These are phyloP conservation scores for Piezodorus guildinii DNA, from an alignment of 1,140 invertebrate genomes.

Conservation along the genomic window DNA sequence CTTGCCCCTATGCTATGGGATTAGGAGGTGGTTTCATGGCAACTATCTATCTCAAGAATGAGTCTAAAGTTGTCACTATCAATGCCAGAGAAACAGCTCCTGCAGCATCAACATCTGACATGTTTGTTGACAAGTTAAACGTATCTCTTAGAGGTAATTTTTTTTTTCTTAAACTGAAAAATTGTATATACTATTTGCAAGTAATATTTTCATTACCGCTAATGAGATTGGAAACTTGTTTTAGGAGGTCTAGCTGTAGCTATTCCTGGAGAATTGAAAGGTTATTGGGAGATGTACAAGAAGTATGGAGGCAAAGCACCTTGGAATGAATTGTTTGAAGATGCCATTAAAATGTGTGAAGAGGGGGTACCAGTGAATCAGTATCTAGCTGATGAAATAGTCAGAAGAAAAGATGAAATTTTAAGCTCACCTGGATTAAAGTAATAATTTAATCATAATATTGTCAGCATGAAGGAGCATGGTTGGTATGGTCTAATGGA, in stretches of 20 bases:
- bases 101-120: slow-evolving; percentile 39
- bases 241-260: slow-evolving; percentile 63
- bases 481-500: too few species aligned
- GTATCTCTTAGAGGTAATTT: slow-evolving; percentile 39
- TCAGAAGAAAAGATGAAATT: slow-evolving; percentile 20
- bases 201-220: too few species aligned
- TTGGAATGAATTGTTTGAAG: slow-evolving; percentile 70
- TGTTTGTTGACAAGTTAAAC: slow-evolving; percentile 45
- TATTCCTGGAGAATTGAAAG: slow-evolving; percentile 81
- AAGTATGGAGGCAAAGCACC: slow-evolving; percentile 55
- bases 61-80: slow-evolving; percentile 38
- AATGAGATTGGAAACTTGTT: too few species aligned
- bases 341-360: slow-evolving; percentile 61
- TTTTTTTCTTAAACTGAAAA: too few species aligned
- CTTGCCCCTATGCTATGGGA: slow-evolving; percentile 68
- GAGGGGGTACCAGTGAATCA: slow-evolving; percentile 56
- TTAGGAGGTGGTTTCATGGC: slow-evolving; percentile 73
- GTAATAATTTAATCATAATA: not conserved
- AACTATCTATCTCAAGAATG: slow-evolving; percentile 54
- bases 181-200: too few species aligned
- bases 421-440: slow-evolving; percentile 13
- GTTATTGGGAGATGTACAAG: slow-evolving; percentile 68
- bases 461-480: too few species aligned
- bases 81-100: slow-evolving; percentile 63
- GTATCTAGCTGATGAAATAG: slow-evolving; percentile 37